These are phyloP conservation scores for Oenanthe melanoleuca DNA, from an alignment of 2,113 vertebrate species.

Conservation along the genomic window DNA sequence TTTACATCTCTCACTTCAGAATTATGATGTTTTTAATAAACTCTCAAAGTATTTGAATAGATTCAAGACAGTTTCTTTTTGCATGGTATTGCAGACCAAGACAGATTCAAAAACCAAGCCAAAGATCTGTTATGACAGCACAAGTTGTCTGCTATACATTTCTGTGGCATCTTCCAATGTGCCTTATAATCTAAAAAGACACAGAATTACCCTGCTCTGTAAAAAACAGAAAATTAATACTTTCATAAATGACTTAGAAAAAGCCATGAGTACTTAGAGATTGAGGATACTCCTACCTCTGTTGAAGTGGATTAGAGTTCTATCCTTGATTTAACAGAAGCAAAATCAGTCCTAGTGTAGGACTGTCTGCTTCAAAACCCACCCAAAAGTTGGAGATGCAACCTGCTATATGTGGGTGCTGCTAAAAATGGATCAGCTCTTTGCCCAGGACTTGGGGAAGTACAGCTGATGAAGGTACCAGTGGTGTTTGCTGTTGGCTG, in stretches of 20 bases:
- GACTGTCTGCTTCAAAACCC: background rate
- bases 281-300: background rate
- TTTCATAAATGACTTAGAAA: background rate
- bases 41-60: background rate
- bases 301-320: background rate
- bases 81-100: background rate
- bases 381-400: background rate
- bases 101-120: background rate
- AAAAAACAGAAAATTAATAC: background rate
- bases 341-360: background rate
- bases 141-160: slow-evolving; percentile 7
- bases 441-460: background rate
- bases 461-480: background rate
- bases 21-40: background rate
- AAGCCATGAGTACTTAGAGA: background rate
- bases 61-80: slow-evolving; percentile 3
- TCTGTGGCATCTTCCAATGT: background rate
- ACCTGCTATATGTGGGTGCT: background rate
- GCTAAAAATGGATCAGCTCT: background rate
- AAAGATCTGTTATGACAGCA: background rate
- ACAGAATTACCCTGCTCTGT: background rate
- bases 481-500: background rate
- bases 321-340: background rate
- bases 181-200: background rate
- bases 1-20: background rate